Percentiles rank a stretch among this genome's conserved stretches.
These are phyloP conservation scores for Acrossocheilus wenchowensis DNA, from an alignment of 2,797 vertebrate species.

Conservation along the genomic window DNA sequence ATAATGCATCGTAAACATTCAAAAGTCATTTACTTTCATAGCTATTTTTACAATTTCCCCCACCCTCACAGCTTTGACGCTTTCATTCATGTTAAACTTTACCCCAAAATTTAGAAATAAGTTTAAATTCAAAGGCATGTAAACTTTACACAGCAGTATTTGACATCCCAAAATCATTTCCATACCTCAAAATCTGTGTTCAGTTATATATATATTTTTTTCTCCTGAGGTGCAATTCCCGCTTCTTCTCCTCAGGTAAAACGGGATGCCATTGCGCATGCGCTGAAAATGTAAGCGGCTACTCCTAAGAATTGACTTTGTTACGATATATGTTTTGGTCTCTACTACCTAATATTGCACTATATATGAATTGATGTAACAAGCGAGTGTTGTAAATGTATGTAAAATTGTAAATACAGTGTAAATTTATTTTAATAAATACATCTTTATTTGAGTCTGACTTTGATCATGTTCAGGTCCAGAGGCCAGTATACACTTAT, in stretches of 20 bases:
- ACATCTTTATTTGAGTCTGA: neutral
- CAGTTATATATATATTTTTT: neutral
- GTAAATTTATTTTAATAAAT: conserved; percentile 31
- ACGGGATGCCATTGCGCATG: neutral
- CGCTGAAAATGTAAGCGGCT: neutral
- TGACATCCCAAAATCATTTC: neutral
- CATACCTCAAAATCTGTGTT: neutral
- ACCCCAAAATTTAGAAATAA: neutral
- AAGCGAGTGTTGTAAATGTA: neutral
- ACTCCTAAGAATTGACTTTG: neutral
- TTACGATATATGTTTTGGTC: neutral
- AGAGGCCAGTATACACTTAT: neutral
- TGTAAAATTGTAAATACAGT: conserved; percentile 42
- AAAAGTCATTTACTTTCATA: neutral
- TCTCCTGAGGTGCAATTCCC: neutral
- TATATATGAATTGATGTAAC: neutral
- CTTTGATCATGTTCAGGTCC: neutral
- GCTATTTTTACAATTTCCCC: neutral
- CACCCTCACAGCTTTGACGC: neutral
- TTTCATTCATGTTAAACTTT: neutral
- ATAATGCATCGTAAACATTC: neutral
- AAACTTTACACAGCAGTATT: neutral
- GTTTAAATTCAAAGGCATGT: neutral
- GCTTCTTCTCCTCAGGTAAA: neutral
- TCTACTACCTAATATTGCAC: neutral